phyloP scores from a whole-genome alignment of 2,113 vertebrate genomes.

The Agapornis roseicollis region DNA sequence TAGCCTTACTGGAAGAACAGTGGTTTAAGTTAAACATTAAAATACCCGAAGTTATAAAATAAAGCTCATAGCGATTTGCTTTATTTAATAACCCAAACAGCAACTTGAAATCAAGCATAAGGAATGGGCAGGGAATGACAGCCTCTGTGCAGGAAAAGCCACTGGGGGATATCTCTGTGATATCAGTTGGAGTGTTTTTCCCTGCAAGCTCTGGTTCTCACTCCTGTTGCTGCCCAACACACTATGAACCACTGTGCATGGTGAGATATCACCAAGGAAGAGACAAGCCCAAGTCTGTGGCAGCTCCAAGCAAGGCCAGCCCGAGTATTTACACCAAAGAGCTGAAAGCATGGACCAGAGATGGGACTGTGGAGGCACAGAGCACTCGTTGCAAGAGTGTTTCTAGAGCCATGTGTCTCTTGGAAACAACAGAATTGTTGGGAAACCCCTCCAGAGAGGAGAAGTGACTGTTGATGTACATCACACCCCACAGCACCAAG shows the following conservation, averaged over 20 bases:
- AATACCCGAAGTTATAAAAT: background rate
- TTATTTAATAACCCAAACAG: background rate
- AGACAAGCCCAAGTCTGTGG: fast-evolving
- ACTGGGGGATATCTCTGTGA: background rate
- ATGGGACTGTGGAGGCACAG: background rate
- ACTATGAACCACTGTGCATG: fast-evolving
- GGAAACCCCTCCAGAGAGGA: background rate
- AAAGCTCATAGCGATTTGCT: background rate
- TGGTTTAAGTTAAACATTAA: background rate
- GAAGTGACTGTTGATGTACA: fast-evolving
- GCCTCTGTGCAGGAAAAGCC: background rate
- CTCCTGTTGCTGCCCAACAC: background rate
- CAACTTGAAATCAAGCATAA: background rate
- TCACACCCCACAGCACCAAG: background rate
- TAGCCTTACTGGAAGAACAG: background rate
- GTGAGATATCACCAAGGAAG: background rate
- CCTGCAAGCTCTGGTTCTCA: background rate
- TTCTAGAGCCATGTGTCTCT: background rate
- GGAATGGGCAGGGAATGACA: background rate
- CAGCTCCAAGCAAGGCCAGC: background rate
- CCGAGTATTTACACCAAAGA: background rate
- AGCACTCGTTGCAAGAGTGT: background rate
- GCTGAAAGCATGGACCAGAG: background rate
- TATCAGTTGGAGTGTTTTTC: background rate
- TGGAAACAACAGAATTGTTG: background rate